Percentiles rank a stretch among this genome's conserved stretches.
Conservation (phyloP, 1,140 invertebrate genomes). For the Metaphire vulgaris region DNA sequence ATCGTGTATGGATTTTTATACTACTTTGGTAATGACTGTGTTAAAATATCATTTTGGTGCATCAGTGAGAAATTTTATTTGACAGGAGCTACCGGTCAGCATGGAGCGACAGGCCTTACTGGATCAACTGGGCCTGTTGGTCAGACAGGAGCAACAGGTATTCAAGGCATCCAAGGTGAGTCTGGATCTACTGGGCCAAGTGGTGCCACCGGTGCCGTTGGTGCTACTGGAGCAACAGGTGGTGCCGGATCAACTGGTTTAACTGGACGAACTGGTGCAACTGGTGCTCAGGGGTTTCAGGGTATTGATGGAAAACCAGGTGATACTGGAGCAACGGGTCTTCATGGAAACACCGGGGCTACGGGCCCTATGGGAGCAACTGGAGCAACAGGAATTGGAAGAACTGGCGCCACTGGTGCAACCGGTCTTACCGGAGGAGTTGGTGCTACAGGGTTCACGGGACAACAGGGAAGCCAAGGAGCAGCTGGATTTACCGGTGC, state of each 20-base stretch:
- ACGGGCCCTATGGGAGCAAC: not conserved
- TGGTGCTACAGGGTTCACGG: not conserved
- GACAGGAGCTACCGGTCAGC: conserved; percentile 8
- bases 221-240: not conserved
- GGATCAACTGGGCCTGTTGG: conserved; percentile 13
- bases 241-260: conserved; percentile 56
- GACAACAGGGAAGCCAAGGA: not conserved
- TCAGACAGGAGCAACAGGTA: not conserved
- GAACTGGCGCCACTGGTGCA: not conserved
- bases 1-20: too few species aligned
- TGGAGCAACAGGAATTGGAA: not conserved
- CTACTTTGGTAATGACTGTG: too few species aligned
- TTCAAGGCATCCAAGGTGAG: not conserved
- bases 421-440: not conserved
- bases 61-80: not conserved
- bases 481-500: not conserved
- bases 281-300: conserved; percentile 1
- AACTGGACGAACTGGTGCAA: conserved; percentile 33
- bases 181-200: not conserved
- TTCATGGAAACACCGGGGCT: conserved; percentile 3
- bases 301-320: not conserved
- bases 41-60: too few species aligned
- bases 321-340: not conserved
- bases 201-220: not conserved
- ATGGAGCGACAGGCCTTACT: conserved; percentile 5